Base-by-base conservation (phyloP, 2,113 vertebrate genomes). In the Phrynocephalus versicolor region DNA sequence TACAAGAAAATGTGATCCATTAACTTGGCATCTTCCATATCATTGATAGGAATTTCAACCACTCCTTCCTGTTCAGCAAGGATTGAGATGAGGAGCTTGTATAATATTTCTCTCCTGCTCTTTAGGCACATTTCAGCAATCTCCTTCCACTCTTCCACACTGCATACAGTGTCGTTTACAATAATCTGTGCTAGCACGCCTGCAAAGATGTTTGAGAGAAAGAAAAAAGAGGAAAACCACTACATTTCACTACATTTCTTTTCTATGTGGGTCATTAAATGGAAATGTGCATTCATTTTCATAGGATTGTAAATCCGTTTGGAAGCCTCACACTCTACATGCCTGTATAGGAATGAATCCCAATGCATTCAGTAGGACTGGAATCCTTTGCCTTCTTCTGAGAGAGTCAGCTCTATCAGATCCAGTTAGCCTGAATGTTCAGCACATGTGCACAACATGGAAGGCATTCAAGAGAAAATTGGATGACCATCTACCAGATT, bases 1-100 rank as follows among this genome's bases (percentile, higher is more conserved):
- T 93, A 94, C 91, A 93, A 92, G 89, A 93, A 95, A 62, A 95
- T 87, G 6, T 23, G 90, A 13, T 93, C 91, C 94, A 90, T 92
- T 89, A 93, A 83, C 76, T 89, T 88, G 30, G 83, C 69, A 67
- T 27, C 85, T 51, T 93, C 86, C 3, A 14, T 0, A 12, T 90
- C 85, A 74, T 88, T 84, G 13, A 57, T 16, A 3, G 65, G 89
- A 85, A 95, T 88, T 87, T 94, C 92, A 81, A 88, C 70, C 15
- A 90, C 83, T 88, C 88, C 92, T 73, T 83, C 89, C 83, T 92
- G 90, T 33, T 90, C 90, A 41, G 60, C 84, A 65, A 96, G 93
- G 84, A 94, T 64, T 2, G 80, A 90, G 76, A 93, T 64, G 15
- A 95, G 91, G 65, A 93, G 70, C 57, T 77, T 65, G 81, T 51